Base-by-base conservation (phyloP, 2,888 invertebrate genomes). In the Hecatera dysodea region DNA sequence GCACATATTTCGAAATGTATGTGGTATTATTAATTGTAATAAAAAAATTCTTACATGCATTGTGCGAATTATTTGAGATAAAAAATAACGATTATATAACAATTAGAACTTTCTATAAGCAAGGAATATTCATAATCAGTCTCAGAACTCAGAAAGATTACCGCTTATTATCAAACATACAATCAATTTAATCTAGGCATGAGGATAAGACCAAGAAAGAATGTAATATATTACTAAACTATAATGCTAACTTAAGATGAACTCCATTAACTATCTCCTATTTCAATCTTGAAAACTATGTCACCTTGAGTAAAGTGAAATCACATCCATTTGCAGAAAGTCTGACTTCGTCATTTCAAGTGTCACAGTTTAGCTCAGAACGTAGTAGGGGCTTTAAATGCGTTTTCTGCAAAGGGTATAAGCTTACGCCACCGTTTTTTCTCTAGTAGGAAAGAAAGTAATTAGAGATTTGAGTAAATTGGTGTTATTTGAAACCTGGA, bases 251-350 rank as follows among this genome's bases (percentile, higher is more conserved):
- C 11, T n/a, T 29, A 15, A 17, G 29, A 42, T 42, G 27, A 53
- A 9, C 7, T 22, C 22, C 33, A 9, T 22, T 44, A 42, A 64
- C 55, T 24, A n/a, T 65, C 44, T 70, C 44, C 36, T 65, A 55
- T 52, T 74, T 52, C 39, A 52, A 33, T 33, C 56, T 36, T 67
- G 60, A 81, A 84, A 87, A 86, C 74, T 85, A 71, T 86, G 87
- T 86, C 85, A 86, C 78, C 80, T 6, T 33, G 50, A 63, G 80
- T 55, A 61, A 75, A 80, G 83, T 71, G 55, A 78, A 87, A 86
- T 82, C 72, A 83, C 83, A 79, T 81, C 75, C 84, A 82, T 86
- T 89, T 85, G 72, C 68, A 70, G 60, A 70, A 81, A 74, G 74
- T 60, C 75, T 61, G 79, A 83, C 75, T 80, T 83, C 82, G 80